These are phyloP conservation scores for Neodon shergylaensis DNA, from an alignment of 2,113 vertebrate species.

Conservation along the genomic window DNA sequence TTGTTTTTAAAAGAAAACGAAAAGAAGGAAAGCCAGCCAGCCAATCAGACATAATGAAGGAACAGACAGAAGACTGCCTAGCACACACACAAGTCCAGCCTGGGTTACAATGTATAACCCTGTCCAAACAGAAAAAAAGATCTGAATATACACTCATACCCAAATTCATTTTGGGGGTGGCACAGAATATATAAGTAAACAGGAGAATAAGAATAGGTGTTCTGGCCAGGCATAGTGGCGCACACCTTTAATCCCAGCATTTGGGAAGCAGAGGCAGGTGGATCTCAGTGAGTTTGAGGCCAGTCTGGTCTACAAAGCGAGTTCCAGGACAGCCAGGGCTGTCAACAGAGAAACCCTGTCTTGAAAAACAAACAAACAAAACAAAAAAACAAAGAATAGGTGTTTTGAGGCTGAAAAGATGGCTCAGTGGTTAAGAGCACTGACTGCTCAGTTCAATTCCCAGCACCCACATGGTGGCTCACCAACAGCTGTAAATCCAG, in stretches of 20 bases:
- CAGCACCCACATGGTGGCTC: background rate
- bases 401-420: background rate
- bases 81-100: background rate
- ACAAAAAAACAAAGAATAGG: background rate
- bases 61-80: background rate
- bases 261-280: background rate
- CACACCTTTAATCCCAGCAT: background rate
- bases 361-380: background rate
- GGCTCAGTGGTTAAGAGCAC: background rate
- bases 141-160: background rate
- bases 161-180: background rate
- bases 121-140: background rate
- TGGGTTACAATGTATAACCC: background rate
- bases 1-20: background rate
- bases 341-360: background rate
- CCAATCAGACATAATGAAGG: background rate
- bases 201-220: background rate
- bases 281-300: background rate
- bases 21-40: background rate
- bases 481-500: background rate
- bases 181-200: constrained; percentile 52
- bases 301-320: background rate
- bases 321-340: background rate
- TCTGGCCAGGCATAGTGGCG: background rate
- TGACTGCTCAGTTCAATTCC: background rate